Base-by-base conservation (phyloP, 1,140 invertebrate species). In the Habropoda laboriosa region DNA sequence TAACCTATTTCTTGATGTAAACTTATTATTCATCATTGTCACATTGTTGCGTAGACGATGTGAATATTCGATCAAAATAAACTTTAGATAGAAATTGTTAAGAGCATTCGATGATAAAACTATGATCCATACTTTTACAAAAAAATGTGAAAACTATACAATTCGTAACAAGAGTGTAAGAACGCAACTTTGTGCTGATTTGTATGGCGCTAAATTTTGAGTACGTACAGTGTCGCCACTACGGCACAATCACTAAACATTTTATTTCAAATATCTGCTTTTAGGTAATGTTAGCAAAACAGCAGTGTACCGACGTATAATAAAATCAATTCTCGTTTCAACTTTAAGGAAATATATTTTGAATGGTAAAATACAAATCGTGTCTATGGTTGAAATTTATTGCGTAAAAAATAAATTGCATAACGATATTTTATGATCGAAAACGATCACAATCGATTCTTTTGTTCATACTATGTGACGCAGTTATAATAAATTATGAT, bases 11-110 rank as follows among this genome's bases (percentile, higher is more conserved):
- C 24, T 27, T 18, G 24, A 73, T 42, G 49, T 24, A 30, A 58
- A 12, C 51, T 61, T 63, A 10, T 81, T 91, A 66, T 81, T 93
- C 93, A 72, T 71, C 93, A 57, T 93, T 93, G 72, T 91, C 90
- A 30, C 86, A 94, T 63, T 82, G 91, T 81, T 94, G 16, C 7
- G 16, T 7, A 21, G 8, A 70, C 38, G 8, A 45, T 8, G 60
- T 21, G 21, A 38, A 21, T 2, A 16, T n/a, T 16, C 12, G 21
- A 42, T 32, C 53, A 27, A 38, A 27, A 51, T 0, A 47, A 30
- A 32, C 27, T n/a, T 73, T 30, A 24, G 27, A 30, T n/a, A 49
- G 30, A 35, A 12, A 32, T 2, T 18, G 45, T 45, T 72, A 80
- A 45, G 68, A 30, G n/a, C 42, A 18, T 7, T 13, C 30, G 7